Evolutionary conservation across 1,140 invertebrate genomes (phyloP).

Genomic region (Tachypleus tridentatus): DNA sequence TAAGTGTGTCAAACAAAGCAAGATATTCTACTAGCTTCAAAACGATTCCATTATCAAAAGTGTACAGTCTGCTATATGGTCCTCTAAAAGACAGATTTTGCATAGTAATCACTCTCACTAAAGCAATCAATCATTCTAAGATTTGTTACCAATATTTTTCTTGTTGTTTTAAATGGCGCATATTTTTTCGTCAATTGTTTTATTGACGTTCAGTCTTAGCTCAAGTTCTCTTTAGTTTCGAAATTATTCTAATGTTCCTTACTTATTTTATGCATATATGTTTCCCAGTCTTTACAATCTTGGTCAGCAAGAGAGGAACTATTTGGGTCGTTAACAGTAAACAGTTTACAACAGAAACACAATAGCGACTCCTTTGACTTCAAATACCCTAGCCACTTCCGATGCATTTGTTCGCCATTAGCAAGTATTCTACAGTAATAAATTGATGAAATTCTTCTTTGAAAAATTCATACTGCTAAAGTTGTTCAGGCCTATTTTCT

Average conservation of each 20-base stretch:
- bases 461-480: not conserved
- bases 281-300: not conserved
- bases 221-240: too few relatives aligned
- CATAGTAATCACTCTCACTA: not conserved
- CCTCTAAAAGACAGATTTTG: not conserved
- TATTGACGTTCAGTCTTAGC: not conserved
- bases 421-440: not conserved
- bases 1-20: too few relatives aligned
- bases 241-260: too few relatives aligned
- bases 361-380: not conserved
- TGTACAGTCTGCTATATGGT: not conserved
- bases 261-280: not conserved
- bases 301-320: not conserved
- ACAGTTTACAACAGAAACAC: too few relatives aligned
- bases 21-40: too few relatives aligned
- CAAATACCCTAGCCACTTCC: not conserved
- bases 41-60: not conserved
- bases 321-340: not conserved
- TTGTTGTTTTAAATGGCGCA: not conserved
- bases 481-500: not conserved
- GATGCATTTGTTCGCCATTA: too few relatives aligned
- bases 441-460: not conserved
- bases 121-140: not conserved
- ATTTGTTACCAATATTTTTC: not conserved
- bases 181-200: not conserved